phyloP scores from a whole-genome alignment of 37 sponge, comb jelly and placozoan species.

The Lycopodina hypogea region DNA sequence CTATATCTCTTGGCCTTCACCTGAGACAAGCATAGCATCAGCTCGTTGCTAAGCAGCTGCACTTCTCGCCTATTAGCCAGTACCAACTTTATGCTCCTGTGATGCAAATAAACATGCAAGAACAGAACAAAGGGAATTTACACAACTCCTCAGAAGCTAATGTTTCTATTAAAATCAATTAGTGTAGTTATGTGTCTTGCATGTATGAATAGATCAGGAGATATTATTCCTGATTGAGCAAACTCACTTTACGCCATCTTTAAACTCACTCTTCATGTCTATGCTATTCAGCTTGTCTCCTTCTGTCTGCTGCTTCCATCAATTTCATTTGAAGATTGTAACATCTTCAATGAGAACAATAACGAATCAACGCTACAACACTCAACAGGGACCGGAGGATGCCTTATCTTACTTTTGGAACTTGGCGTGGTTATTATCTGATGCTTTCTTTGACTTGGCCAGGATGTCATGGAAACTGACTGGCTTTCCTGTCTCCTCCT shows the following conservation, averaged over 20 bases:
- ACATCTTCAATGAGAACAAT: not conserved
- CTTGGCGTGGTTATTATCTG: not conserved
- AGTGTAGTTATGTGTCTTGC: too few relatives aligned
- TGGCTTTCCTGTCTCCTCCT: conserved; percentile 17
- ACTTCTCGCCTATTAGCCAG: conserved; percentile 49
- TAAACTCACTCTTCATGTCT: conserved; percentile 35
- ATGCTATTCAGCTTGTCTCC: not conserved
- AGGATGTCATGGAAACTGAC: conserved; percentile 27
- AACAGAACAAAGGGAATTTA: too few relatives aligned
- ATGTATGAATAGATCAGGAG: too few relatives aligned
- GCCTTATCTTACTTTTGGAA: conserved; percentile 18
- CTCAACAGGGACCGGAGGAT: not conserved
- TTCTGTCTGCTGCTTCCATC: conserved; percentile 7
- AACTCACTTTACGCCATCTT: not conserved
- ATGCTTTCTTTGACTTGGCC: conserved; percentile 8
- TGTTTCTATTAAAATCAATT: too few relatives aligned
- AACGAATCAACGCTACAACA: not conserved
- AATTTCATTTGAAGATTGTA: conserved; percentile 8
- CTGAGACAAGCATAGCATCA: too few relatives aligned
- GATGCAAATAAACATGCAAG: not conserved
- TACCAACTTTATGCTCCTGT: conserved; percentile 49
- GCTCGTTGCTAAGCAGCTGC: conserved; percentile 47
- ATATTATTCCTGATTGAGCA: too few relatives aligned
- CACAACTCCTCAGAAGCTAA: too few relatives aligned
- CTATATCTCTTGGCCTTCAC: too few relatives aligned